Evolutionary conservation across 2,797 vertebrate species (phyloP).

Genomic region (Gymnoscopelus microlampas): DNA sequence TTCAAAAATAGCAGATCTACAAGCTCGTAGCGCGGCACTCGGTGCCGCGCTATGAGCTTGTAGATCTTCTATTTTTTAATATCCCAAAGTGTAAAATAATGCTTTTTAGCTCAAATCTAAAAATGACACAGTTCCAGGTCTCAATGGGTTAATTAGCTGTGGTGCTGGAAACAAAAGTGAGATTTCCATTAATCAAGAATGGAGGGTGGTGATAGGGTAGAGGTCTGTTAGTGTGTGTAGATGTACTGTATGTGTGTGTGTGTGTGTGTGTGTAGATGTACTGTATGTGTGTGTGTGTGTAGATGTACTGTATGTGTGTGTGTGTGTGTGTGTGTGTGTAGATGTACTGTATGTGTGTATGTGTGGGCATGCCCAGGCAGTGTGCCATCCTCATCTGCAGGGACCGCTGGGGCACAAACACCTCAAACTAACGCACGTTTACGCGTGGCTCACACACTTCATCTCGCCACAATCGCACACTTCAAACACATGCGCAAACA

Average conservation of each 20-base stretch:
- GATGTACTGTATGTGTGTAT: too few species aligned
- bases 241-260: slow-evolving; percentile 17
- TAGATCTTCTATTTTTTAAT: too few species aligned
- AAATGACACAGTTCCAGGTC: too few species aligned
- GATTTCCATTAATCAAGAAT: slow-evolving; percentile 84
- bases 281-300: slow-evolving; percentile 20
- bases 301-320: slow-evolving; percentile 15
- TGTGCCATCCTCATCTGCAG: slow-evolving; percentile 75
- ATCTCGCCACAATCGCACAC: slow-evolving; percentile 69
- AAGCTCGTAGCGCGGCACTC: too few species aligned
- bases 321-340: slow-evolving; percentile 42
- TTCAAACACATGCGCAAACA: slow-evolving; percentile 76
- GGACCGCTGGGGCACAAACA: slow-evolving; percentile 76
- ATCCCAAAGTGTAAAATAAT: too few species aligned
- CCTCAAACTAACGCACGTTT: slow-evolving; percentile 71
- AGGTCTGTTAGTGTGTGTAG: slow-evolving; percentile 15
- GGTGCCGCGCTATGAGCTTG: too few species aligned
- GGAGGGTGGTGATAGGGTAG: slow-evolving; percentile 16
- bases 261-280: slow-evolving; percentile 34
- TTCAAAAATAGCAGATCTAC: too few species aligned
- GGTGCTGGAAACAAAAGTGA: slow-evolving; percentile 83
- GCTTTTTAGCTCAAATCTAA: too few species aligned
- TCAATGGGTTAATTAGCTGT: slow-evolving; percentile 87
- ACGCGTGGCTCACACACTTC: slow-evolving; percentile 65
- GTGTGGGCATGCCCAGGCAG: slow-evolving; percentile 85